Base-by-base conservation (phyloP, 2,888 invertebrate genomes). In the Dasypolia templi region DNA sequence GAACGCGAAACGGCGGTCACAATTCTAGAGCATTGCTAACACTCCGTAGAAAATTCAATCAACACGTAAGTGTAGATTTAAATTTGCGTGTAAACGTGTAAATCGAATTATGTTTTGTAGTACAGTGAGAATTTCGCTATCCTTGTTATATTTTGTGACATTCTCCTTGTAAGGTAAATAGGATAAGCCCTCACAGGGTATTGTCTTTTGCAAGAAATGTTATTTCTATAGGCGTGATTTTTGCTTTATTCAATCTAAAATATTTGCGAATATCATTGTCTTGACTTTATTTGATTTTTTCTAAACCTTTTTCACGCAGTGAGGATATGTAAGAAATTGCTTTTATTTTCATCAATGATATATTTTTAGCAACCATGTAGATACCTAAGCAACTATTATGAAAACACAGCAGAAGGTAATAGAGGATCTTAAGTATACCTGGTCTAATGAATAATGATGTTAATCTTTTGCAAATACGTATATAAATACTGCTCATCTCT, bases 151-250 rank as follows among this genome's bases (percentile, higher is more conserved):
- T 35, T 51, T 35, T n/a, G 62, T 51, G 35, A 56, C 19, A 44
- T 49, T 74, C n/a, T 51, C 14, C 64, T 73, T 64, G 80, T 55
- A n/a, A 73, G 46, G 46, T 39, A 80, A 64, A 73, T 35, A 32
- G 53, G n/a, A 64, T 74, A 59, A 72, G n/a, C 1, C 12, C 42
- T 64, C 46, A 26, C 4, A 62, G 81, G 58, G 64, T 53, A 81
- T 72, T 59, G 51, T 81, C 26, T 63, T 53, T 81, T n/a, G 46
- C 32, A 59, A 22, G 11, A n/a, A n/a, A 64, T 44, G 14, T 29
- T 46, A 14, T 3, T n/a, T n/a, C n/a, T n/a, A 32, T 0, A 46
- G n/a, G 11, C 39, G 58, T 59, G 46, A 77, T 74, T 59, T 72
- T 26, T 59, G 46, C 7, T 74, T 63, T 32, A 80, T 72, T 46